Percentiles rank a stretch among this genome's conserved stretches.
phyloP scores from a whole-genome alignment of 2,113 vertebrate genomes.

The Ictalurus punctatus region DNA sequence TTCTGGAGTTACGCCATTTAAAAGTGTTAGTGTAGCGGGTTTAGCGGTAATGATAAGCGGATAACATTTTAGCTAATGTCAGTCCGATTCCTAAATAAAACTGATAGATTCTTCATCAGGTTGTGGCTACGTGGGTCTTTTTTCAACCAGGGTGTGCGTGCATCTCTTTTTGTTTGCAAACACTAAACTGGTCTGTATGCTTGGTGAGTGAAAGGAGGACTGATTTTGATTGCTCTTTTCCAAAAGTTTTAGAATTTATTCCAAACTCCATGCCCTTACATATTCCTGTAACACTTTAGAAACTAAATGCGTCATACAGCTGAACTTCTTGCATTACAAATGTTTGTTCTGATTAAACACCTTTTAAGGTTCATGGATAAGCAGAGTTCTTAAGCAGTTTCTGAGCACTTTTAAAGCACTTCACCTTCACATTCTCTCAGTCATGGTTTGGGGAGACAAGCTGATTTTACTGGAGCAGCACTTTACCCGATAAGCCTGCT shows the following conservation, averaged over 20 bases:
- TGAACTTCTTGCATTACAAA: not conserved
- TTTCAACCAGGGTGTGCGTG: no score
- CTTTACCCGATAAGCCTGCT: not conserved
- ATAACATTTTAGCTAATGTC: not conserved
- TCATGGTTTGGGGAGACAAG: not conserved
- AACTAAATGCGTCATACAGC: not conserved
- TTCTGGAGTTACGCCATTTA: not conserved
- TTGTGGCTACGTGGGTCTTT: not conserved
- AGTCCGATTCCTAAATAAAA: not conserved
- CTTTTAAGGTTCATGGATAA: not conserved
- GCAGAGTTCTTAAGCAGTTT: not conserved
- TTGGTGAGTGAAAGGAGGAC: not conserved
- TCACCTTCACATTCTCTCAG: not conserved
- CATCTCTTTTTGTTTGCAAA: not conserved
- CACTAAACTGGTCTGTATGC: not conserved
- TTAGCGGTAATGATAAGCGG: not conserved
- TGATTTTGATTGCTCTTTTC: not conserved
- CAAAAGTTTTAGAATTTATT: not conserved
- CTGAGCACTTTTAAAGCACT: not conserved
- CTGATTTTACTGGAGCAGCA: not conserved
- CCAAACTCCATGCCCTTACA: not conserved
- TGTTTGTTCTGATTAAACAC: not conserved
- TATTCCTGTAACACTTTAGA: not conserved
- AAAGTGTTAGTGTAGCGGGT: not conserved
- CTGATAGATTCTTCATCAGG: not conserved